These are phyloP conservation scores for Rhea pennata DNA, from an alignment of 2,113 vertebrate species.

Conservation along the genomic window DNA sequence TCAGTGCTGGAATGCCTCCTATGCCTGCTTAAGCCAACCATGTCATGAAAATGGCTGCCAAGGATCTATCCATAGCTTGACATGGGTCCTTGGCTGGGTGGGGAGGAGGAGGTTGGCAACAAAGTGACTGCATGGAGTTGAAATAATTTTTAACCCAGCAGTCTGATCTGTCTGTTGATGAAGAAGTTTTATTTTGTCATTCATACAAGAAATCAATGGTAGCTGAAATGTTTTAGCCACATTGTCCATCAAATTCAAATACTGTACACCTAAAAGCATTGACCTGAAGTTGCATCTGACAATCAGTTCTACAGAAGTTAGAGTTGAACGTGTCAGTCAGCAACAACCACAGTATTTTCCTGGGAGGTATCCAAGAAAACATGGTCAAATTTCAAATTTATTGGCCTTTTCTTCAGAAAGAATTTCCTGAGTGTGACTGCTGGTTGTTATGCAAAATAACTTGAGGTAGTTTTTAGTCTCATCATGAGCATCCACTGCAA, in stretches of 20 bases:
- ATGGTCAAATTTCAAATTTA: not conserved
- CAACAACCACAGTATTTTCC: not conserved
- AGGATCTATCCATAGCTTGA: slow-evolving; percentile 45
- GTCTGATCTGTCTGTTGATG: slow-evolving; percentile 25
- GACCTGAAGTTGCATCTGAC: not conserved
- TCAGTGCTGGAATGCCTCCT: slow-evolving; percentile 44
- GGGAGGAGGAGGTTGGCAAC: slow-evolving; percentile 15
- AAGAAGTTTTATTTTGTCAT: slow-evolving; percentile 19
- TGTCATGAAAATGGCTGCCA: slow-evolving; percentile 59
- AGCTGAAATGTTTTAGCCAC: not conserved
- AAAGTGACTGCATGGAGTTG: slow-evolving; percentile 20
- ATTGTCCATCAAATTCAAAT: slow-evolving; percentile 21
- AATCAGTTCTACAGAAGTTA: slow-evolving; percentile 8
- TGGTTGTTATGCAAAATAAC: not conserved
- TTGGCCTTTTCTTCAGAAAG: not conserved
- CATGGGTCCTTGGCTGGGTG: slow-evolving; percentile 27
- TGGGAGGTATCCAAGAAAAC: not conserved
- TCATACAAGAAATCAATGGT: slow-evolving; percentile 5
- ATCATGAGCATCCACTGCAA: not conserved
- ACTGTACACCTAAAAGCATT: not conserved
- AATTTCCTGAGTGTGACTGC: not conserved
- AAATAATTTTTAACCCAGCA: slow-evolving; percentile 45
- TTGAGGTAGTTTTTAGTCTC: not conserved
- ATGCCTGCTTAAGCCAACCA: slow-evolving; percentile 33
- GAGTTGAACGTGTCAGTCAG: not conserved